A percentile compares a stretch with the other conserved stretches of the same genome.
Evolutionary conservation across 2,888 invertebrate genomes (phyloP).

Genomic region (Athalia cordata): DNA sequence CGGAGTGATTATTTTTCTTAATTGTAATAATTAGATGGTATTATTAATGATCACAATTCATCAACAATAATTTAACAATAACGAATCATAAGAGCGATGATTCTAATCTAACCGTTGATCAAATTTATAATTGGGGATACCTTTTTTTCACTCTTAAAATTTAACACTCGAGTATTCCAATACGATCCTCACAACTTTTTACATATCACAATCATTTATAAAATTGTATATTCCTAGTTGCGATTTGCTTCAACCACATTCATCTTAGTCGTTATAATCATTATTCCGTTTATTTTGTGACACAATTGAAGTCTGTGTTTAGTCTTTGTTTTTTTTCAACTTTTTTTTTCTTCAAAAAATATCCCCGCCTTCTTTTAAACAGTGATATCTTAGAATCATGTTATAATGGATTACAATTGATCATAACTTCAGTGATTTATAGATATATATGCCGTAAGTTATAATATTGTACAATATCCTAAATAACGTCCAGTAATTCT

Average conservation of each 20-base stretch:
- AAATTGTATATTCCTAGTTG: conserved; percentile 32
- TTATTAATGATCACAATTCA: conserved; percentile 31
- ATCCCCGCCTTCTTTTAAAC: conserved; percentile 1
- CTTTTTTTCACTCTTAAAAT: conserved; percentile 1
- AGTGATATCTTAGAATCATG: neutral
- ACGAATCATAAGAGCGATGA: conserved; percentile 14
- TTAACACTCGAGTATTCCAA: conserved; percentile 20
- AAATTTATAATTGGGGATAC: conserved; percentile 27
- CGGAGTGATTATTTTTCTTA: neutral
- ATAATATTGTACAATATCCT: conserved; percentile 7
- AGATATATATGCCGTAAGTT: conserved; percentile 1
- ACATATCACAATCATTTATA: conserved; percentile 39
- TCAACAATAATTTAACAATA: conserved; percentile 24
- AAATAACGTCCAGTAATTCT: conserved; percentile 9
- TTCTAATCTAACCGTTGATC: conserved; percentile 1
- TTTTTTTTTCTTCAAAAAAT: neutral
- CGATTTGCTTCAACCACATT: neutral
- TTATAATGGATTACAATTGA: conserved; percentile 1
- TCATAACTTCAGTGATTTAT: neutral
- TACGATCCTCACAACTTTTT: conserved; percentile 30
- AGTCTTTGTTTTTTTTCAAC: neutral
- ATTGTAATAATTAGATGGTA: neutral
- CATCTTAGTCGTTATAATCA: neutral
- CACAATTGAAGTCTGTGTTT: conserved; percentile 14
- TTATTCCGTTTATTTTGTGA: conserved; percentile 25